Evolutionary conservation across 2,797 vertebrate genomes (phyloP).

Genomic region (Sebastes itinus): DNA sequence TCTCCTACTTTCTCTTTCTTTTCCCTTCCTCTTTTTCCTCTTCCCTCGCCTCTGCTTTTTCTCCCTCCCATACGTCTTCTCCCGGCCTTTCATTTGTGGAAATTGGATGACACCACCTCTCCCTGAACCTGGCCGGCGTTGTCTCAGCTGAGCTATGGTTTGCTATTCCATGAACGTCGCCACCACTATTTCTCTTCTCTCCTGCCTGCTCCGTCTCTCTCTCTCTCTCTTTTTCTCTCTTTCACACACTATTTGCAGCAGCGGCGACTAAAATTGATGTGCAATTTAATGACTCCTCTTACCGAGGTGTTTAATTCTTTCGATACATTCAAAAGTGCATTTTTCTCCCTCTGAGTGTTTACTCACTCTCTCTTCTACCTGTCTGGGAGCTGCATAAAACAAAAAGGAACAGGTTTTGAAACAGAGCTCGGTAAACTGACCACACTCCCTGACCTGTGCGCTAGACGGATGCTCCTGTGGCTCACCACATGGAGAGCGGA

Average conservation of each 20-base stretch:
- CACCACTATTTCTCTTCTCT: slow-evolving; percentile 23
- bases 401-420: background rate
- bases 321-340: background rate
- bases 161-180: slow-evolving; percentile 46
- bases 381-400: background rate
- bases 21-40: background rate
- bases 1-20: background rate
- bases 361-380: background rate
- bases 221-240: background rate
- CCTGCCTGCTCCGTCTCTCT: background rate
- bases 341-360: background rate
- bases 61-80: slow-evolving; percentile 22
- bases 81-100: slow-evolving; percentile 34
- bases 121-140: slow-evolving; percentile 49
- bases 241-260: slow-evolving; percentile 16
- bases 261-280: slow-evolving; percentile 39
- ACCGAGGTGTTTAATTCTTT: slow-evolving; percentile 39
- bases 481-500: slow-evolving; percentile 22
- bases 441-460: slow-evolving; percentile 32
- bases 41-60: background rate
- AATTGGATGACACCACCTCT: slow-evolving; percentile 51
- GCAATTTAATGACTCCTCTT: slow-evolving; percentile 48
- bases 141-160: slow-evolving; percentile 60
- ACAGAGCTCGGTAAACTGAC: slow-evolving; percentile 31
- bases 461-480: slow-evolving; percentile 52